phyloP scores from a whole-genome alignment of 2,888 invertebrate genomes.

The Matsumyia berberina region DNA sequence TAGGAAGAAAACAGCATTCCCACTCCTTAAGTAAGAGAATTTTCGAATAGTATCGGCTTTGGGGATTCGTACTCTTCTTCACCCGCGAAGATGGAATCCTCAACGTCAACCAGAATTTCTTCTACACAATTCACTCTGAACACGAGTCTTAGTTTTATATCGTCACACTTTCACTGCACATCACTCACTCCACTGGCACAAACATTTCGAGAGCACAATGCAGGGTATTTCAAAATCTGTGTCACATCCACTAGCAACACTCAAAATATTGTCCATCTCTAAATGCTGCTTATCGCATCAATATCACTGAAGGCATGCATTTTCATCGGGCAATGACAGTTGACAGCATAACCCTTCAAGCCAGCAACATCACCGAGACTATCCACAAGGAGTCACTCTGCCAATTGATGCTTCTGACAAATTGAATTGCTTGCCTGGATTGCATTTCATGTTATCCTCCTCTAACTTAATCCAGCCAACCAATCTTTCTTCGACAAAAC shows the following conservation, averaged over 20 bases:
- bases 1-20: too few relatives aligned
- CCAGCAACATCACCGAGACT: not conserved
- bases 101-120: too few relatives aligned
- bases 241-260: not conserved
- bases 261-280: not conserved
- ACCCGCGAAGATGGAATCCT: too few relatives aligned
- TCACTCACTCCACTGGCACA: too few relatives aligned
- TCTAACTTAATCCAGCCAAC: conserved; percentile 10
- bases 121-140: too few relatives aligned
- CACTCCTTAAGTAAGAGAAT: too few relatives aligned
- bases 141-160: too few relatives aligned
- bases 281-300: conserved; percentile 2
- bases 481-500: conserved; percentile 16
- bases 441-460: conserved; percentile 34
- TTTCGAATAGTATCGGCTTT: too few relatives aligned
- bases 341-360: conserved; percentile 6
- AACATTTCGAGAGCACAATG: too few relatives aligned
- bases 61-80: too few relatives aligned
- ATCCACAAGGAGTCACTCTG: conserved; percentile 3
- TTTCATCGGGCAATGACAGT: conserved; percentile 7
- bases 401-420: conserved; percentile 35
- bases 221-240: not conserved
- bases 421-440: conserved; percentile 57
- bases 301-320: conserved; percentile 8
- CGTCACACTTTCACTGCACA: too few relatives aligned